A percentile compares a stretch with the other conserved stretches of the same genome.
These are phyloP conservation scores for Cercocebus atys DNA, from an alignment of 2,113 vertebrate species.

Conservation along the genomic window DNA sequence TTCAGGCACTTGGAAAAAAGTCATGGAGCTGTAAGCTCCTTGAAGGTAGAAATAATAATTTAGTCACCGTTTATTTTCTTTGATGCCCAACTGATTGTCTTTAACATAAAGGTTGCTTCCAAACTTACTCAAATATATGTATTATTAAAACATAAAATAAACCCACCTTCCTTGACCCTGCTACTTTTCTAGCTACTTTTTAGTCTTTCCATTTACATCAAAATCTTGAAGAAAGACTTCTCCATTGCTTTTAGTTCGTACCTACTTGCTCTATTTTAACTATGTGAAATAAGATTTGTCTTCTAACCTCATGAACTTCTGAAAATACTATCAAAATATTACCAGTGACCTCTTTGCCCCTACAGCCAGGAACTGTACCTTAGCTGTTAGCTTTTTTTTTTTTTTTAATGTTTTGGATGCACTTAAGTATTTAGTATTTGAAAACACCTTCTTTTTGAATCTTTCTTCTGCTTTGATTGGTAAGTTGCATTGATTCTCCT, in stretches of 20 bases:
- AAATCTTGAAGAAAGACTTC: neutral
- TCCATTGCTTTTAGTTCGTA: neutral
- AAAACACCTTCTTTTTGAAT: neutral
- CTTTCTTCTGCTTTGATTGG: neutral
- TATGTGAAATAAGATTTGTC: neutral
- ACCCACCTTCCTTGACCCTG: neutral
- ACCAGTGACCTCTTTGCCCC: neutral
- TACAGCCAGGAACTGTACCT: neutral
- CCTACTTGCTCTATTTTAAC: neutral
- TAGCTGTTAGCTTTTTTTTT: neutral
- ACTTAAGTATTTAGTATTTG: neutral
- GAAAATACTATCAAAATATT: neutral
- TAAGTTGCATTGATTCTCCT: neutral
- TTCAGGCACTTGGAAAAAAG: neutral
- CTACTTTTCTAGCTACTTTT: neutral
- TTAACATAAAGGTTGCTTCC: neutral
- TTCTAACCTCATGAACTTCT: neutral
- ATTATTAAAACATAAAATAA: neutral
- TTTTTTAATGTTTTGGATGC: neutral
- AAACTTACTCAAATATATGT: neutral
- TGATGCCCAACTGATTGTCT: neutral
- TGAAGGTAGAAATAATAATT: neutral
- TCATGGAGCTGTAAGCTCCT: neutral
- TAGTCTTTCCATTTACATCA: neutral
- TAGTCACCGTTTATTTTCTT: neutral